Conservation (phyloP, 2,888 invertebrate species). For the Volucella inanis region DNA sequence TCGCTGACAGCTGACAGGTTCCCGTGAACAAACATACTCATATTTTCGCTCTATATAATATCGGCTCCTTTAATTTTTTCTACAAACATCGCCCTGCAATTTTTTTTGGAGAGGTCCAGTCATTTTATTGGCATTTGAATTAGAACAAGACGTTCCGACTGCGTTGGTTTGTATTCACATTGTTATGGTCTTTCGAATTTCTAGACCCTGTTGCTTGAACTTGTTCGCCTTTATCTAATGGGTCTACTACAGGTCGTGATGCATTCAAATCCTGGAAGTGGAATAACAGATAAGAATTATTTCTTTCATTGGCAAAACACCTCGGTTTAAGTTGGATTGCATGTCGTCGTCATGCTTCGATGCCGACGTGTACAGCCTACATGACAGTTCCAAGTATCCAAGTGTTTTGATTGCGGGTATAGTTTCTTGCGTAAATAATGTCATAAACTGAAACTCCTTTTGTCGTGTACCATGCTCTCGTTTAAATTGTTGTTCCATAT, state of each 20-base stretch:
- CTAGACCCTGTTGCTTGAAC: too few species aligned
- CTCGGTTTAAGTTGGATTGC: background rate
- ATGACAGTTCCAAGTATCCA: background rate
- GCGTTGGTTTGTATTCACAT: background rate
- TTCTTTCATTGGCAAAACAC: background rate
- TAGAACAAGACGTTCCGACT: background rate
- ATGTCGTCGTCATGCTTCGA: background rate
- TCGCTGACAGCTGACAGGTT: too few species aligned
- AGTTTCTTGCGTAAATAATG: slow-evolving; percentile 2
- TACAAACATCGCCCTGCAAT: background rate
- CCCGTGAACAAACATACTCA: too few species aligned
- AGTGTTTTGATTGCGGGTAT: background rate
- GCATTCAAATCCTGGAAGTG: background rate
- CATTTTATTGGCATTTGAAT: background rate
- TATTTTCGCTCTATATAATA: too few species aligned
- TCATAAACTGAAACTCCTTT: background rate
- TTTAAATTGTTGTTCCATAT: slow-evolving; percentile 30
- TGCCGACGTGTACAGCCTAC: background rate
- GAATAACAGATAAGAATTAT: background rate
- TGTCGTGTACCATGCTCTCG: slow-evolving; percentile 8
- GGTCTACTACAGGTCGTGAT: too few species aligned
- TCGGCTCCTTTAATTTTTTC: too few species aligned
- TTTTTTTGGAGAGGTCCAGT: background rate
- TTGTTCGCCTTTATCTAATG: too few species aligned
- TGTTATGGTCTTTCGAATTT: too few species aligned